Conservation (phyloP, 2,113 vertebrate species). For the Pterophyllum scalare region DNA sequence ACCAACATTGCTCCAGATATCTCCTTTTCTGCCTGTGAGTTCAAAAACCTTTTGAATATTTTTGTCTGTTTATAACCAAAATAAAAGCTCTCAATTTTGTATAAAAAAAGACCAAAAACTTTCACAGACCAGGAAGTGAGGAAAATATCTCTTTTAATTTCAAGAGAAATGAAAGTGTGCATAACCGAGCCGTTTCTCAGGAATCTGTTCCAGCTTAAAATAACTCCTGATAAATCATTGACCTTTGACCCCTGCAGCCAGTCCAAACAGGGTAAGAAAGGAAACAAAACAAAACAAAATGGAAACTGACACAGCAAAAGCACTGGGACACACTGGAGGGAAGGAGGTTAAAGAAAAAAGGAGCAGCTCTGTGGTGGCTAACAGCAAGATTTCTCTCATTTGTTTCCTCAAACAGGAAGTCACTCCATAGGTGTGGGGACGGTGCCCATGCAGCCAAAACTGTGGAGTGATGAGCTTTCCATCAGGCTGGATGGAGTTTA, state of each 20-base stretch:
- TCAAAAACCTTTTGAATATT: conserved; percentile 68
- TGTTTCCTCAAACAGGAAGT: conserved; percentile 45
- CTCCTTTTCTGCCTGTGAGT: conserved; percentile 85
- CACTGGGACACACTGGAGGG: not conserved
- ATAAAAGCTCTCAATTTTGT: conserved; percentile 99
- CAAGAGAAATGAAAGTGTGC: conserved; percentile 82
- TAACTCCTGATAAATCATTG: not conserved
- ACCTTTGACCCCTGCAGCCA: conserved; percentile 11
- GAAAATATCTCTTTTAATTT: conserved; percentile 78
- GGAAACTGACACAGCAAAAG: not conserved
- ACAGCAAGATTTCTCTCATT: not conserved
- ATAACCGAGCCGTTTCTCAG: conserved; percentile 85
- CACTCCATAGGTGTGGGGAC: conserved; percentile 32
- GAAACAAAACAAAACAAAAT: not conserved
- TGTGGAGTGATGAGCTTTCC: not conserved
- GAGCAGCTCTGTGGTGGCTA: conserved; percentile 10
- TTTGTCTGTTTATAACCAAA: conserved; percentile 87
- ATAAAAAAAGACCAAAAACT: conserved; percentile 93
- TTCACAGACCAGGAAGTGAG: conserved; percentile 38
- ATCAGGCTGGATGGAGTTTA: conserved; percentile 2
- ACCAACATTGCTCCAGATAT: too few species aligned
- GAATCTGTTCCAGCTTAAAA: not conserved
- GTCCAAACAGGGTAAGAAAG: not conserved
- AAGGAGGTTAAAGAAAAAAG: not conserved
- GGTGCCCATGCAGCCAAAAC: not conserved